These are phyloP conservation scores for Valencia hispanica DNA, from an alignment of 2,797 vertebrate genomes.

Conservation along the genomic window DNA sequence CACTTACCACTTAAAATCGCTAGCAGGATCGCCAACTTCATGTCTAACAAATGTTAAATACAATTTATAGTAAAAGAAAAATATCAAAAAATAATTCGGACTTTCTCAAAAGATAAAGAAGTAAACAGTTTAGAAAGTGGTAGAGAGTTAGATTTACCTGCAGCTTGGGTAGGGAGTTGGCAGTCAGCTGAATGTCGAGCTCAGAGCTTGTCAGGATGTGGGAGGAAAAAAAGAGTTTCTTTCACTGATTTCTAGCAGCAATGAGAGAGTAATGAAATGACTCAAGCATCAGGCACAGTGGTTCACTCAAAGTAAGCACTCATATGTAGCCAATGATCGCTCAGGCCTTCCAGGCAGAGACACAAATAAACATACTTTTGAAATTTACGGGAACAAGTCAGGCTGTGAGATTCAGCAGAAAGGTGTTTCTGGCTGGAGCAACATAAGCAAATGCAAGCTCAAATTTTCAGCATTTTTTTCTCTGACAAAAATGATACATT, in stretches of 20 bases:
- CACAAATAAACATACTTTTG: background rate
- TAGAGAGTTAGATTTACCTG: slow-evolving; percentile 54
- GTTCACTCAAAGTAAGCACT: slow-evolving; percentile 12
- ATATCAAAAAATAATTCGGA: background rate
- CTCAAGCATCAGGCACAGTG: slow-evolving; percentile 21
- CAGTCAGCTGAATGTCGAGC: slow-evolving; percentile 14
- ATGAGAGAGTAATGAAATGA: slow-evolving; percentile 45
- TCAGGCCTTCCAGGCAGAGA: slow-evolving; percentile 1
- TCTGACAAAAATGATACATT: background rate
- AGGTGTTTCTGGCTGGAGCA: slow-evolving; percentile 21
- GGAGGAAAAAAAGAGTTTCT: slow-evolving; percentile 61
- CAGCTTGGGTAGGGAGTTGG: slow-evolving; percentile 16
- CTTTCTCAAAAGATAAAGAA: background rate
- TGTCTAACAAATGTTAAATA: slow-evolving; percentile 41
- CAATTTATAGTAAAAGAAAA: background rate
- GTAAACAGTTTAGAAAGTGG: background rate
- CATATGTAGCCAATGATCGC: slow-evolving; percentile 25
- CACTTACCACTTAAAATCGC: slow-evolving; percentile 66
- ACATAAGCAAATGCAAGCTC: background rate
- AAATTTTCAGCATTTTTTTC: background rate
- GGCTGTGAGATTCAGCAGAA: slow-evolving; percentile 42
- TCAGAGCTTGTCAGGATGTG: slow-evolving; percentile 40
- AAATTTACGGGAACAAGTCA: slow-evolving; percentile 7
- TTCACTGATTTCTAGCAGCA: slow-evolving; percentile 45
- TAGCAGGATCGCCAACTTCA: slow-evolving; percentile 64